A percentile compares a stretch with the other conserved stretches of the same genome.
These are phyloP conservation scores for Origma solitaria DNA, from an alignment of 2,113 vertebrate species.

Conservation along the genomic window DNA sequence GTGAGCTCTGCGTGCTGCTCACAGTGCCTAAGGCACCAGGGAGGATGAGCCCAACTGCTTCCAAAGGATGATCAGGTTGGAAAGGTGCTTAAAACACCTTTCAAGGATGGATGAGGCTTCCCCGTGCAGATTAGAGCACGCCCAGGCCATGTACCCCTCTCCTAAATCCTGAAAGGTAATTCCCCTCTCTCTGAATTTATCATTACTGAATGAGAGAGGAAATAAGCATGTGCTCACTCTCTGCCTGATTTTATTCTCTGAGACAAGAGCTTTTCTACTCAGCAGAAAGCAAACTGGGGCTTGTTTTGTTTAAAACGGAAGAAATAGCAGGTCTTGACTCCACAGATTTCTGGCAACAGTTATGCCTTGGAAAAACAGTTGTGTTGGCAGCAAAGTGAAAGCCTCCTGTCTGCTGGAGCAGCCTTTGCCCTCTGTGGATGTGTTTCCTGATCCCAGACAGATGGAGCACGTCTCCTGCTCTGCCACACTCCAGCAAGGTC, in stretches of 20 bases:
- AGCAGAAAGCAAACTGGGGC: background rate
- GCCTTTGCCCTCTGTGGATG: background rate
- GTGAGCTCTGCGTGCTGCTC: background rate
- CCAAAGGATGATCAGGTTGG: background rate
- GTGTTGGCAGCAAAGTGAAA: conserved; percentile 26
- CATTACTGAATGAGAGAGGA: background rate
- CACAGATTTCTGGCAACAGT: conserved; percentile 1
- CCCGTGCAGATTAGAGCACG: background rate
- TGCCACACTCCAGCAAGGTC: background rate
- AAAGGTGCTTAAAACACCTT: background rate
- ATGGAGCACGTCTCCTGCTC: background rate
- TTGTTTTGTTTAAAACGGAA: background rate
- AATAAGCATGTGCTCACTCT: background rate
- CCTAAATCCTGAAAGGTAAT: background rate
- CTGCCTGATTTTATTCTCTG: background rate
- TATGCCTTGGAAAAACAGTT: conserved; percentile 35
- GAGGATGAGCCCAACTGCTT: background rate
- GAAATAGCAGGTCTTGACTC: conserved; percentile 21
- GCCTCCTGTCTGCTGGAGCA: background rate
- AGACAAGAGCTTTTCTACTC: background rate
- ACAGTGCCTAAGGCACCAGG: background rate
- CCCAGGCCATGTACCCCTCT: background rate
- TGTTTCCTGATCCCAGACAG: conserved; percentile 9
- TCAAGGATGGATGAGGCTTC: background rate
- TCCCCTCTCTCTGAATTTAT: background rate